phyloP scores from a whole-genome alignment of 2,113 vertebrate genomes.

The Anseranas semipalmata region DNA sequence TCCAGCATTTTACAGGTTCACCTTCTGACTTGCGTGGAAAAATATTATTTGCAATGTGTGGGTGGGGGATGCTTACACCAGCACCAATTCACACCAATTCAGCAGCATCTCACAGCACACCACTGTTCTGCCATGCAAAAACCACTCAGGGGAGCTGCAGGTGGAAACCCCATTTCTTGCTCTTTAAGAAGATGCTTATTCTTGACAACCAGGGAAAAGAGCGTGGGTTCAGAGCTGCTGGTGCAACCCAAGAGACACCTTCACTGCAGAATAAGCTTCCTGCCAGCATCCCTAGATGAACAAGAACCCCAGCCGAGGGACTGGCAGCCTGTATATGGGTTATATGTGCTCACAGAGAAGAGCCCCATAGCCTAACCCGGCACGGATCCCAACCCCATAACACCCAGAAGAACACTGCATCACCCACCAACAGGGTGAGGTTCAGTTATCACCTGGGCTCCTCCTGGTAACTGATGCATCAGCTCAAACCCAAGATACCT shows the following conservation, averaged over 20 bases:
- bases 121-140: not conserved
- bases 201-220: rapidly evolving
- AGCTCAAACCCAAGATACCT: not conserved
- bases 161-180: not conserved
- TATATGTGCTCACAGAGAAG: not conserved
- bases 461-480: not conserved
- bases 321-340: rapidly evolving
- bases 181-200: not conserved
- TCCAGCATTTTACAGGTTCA: not conserved
- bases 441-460: not conserved
- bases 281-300: not conserved
- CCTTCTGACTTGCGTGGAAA: not conserved
- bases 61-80: not conserved
- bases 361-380: not conserved
- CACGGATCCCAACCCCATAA: rapidly evolving
- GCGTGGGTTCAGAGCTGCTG: not conserved
- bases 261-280: not conserved
- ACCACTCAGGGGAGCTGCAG: not conserved
- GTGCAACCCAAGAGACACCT: not conserved
- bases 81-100: not conserved
- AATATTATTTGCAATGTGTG: not conserved
- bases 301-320: not conserved
- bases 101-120: not conserved
- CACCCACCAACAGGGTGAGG: no score
- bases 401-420: not conserved